Evolutionary conservation across 2,888 invertebrate species (phyloP).

Genomic region (Zelleria hepariella): DNA sequence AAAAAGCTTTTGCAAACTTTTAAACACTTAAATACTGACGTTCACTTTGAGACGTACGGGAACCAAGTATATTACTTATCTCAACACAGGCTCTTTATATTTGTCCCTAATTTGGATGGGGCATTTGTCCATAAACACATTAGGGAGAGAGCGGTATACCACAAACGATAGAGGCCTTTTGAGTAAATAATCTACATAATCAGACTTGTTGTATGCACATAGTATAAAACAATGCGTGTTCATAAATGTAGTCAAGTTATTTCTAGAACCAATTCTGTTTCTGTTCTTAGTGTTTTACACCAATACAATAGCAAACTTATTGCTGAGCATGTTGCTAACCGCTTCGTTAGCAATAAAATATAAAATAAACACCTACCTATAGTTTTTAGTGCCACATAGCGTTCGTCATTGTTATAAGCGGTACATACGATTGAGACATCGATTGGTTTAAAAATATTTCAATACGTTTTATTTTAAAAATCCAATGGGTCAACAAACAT

Average conservation of each 20-base stretch:
- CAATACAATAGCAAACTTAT: neutral
- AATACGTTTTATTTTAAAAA: neutral
- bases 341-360: neutral
- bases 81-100: conserved; percentile 9
- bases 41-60: neutral
- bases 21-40: neutral
- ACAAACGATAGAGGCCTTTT: neutral
- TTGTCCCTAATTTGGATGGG: conserved; percentile 10
- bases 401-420: too few species aligned
- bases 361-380: neutral
- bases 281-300: neutral
- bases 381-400: too few species aligned
- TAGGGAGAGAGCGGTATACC: neutral
- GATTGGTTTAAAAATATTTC: neutral
- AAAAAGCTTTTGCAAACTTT: neutral
- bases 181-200: neutral
- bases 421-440: too few species aligned
- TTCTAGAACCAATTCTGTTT: neutral
- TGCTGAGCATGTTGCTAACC: neutral
- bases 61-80: conserved; percentile 5
- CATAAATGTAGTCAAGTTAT: neutral
- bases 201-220: neutral
- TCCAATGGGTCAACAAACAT: neutral
- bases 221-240: neutral
- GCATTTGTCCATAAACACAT: conserved; percentile 2